A percentile compares a stretch with the other conserved stretches of the same genome.
Evolutionary conservation across 2,888 invertebrate genomes (phyloP).

Genomic region (Lithosia quadra): DNA sequence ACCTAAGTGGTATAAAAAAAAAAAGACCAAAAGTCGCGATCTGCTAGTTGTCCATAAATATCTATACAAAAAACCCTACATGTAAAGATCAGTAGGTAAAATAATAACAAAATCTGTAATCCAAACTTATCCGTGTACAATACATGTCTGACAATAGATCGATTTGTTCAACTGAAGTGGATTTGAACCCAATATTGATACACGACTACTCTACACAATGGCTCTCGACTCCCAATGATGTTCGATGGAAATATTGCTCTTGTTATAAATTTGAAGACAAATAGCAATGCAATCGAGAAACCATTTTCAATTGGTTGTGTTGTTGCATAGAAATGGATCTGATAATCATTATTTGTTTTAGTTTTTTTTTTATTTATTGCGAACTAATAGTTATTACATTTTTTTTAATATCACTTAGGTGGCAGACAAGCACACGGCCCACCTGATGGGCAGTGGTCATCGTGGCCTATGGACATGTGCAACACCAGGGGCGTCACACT

Average conservation of each 20-base stretch:
- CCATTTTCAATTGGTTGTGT: background rate
- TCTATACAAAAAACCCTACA: background rate
- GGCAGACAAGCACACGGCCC: no score
- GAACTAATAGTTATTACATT: no score
- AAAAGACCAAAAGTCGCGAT: no score
- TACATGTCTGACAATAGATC: background rate
- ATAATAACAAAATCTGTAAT: background rate
- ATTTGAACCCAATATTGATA: conserved; percentile 23
- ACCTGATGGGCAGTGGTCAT: no score
- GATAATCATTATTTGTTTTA: no score
- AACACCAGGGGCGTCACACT: no score
- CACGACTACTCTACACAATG: conserved; percentile 14
- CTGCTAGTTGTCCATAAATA: no score
- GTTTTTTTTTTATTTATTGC: background rate
- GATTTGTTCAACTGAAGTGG: conserved; percentile 20
- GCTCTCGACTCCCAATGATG: conserved; percentile 24
- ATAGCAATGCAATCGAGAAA: background rate
- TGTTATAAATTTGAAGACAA: conserved; percentile 14
- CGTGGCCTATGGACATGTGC: no score
- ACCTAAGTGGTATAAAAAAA: no score
- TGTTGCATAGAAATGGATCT: background rate
- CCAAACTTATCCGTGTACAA: background rate
- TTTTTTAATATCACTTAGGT: no score
- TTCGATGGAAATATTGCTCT: conserved; percentile 8
- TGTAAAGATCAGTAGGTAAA: background rate